Base-by-base conservation (phyloP, 2,888 invertebrate genomes). In the Oeneis ivallda region DNA sequence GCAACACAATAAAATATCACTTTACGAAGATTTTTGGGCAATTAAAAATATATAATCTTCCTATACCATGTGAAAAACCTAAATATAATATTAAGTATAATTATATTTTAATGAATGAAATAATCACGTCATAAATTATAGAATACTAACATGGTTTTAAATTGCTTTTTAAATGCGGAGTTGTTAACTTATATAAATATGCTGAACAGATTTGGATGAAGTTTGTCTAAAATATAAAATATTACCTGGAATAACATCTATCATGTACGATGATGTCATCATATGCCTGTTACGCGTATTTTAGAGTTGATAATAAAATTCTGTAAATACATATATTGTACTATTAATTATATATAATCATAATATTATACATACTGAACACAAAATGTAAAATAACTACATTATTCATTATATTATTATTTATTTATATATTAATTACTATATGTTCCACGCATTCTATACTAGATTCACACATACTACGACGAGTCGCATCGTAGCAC, bases 401-500 rank as follows among this genome's bases (percentile, higher is more conserved):
- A 41, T 19, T 15, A 17, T 39, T 56, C 11, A 26, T 50, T 19
- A 17, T 50, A 50, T 50, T 50, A 41, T 41, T 41, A 13, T 41
- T 56, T 41, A 26, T 41, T 41, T 19, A 56, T 26, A 41, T 41
- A 56, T 56, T 56, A 56, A 41, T 56, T 19, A 53, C 19, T 56
- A 56, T 54, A 54, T 56, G 56, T 41, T 56, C 56, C 56, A 56
- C 56, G 41, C 56, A 26, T 56, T 56, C 11, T 41, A 41, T 19
- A 13, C 54, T 54, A 19, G 41, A 7, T 13, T 19, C 19, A 41
- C 56, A 11, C 19, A 19, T 39, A 56, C 19, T 56, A 1, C 37
- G 19, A 5, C 56, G 41, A 19, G 17, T 19, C 6, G 19, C 39
- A 17, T 7, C 39, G 19, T 17, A 41, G 26, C 15, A 3, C 26